Evolutionary conservation across 2,797 vertebrate species (phyloP).

Genomic region (Cossypha dichroa): DNA sequence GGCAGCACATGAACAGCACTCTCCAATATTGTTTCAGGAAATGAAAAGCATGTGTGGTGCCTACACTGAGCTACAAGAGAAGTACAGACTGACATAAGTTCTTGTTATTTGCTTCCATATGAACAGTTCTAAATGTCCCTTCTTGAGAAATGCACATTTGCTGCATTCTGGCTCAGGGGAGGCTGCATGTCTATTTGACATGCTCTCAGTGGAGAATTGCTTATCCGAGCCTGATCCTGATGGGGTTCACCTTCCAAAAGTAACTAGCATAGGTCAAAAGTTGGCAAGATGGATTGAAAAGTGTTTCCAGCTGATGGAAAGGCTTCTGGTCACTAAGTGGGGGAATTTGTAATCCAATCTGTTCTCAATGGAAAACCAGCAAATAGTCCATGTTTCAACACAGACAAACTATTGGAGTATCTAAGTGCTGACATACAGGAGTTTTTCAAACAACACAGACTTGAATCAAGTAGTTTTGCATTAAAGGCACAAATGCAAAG

Average conservation of each 20-base stretch:
- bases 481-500: neutral
- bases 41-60: neutral
- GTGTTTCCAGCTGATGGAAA: conserved; percentile 71
- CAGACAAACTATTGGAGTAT: neutral
- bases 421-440: neutral
- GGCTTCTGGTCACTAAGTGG: conserved; percentile 54
- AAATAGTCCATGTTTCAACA: conserved; percentile 41
- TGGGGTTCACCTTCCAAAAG: conserved; percentile 72
- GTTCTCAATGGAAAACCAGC: conserved; percentile 12
- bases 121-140: neutral
- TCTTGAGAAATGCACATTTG: neutral
- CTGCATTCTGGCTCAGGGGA: neutral
- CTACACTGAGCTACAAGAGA: neutral
- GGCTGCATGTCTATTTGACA: conserved; percentile 36
- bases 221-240: conserved; percentile 60
- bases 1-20: neutral
- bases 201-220: conserved; percentile 64
- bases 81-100: neutral
- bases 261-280: conserved; percentile 69
- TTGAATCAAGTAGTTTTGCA: neutral
- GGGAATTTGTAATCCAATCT: conserved; percentile 66
- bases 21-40: neutral
- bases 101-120: conserved; percentile 11
- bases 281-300: conserved; percentile 72
- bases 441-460: neutral